phyloP scores from a whole-genome alignment of 2,113 vertebrate genomes.

The Rhinoderma darwinii region DNA sequence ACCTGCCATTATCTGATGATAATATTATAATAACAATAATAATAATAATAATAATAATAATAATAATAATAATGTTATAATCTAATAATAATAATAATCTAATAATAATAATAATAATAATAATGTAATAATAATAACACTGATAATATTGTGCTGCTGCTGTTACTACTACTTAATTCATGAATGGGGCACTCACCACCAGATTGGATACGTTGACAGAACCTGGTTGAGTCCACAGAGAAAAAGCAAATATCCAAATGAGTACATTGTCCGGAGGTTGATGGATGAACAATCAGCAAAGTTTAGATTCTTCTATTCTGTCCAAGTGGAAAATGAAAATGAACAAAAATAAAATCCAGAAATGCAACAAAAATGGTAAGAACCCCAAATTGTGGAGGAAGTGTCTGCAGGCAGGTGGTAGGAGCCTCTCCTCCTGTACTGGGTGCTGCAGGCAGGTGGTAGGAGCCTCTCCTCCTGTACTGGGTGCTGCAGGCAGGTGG shows the following conservation, averaged over 20 bases:
- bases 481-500: neutral
- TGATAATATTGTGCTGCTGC: too few relatives aligned
- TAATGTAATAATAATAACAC: neutral
- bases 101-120: conserved; percentile 53
- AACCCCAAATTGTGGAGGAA: neutral
- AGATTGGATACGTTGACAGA: conserved; percentile 89
- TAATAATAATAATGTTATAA: conserved; percentile 62
- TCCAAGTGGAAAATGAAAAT: neutral
- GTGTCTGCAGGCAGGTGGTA: neutral
- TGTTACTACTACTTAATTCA: too few relatives aligned
- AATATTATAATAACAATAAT: conserved; percentile 53
- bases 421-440: conserved; percentile 41
- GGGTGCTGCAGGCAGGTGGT: neutral
- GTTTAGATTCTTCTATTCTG: neutral
- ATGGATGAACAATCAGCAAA: conserved; percentile 54
- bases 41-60: conserved; percentile 66
- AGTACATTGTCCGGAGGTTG: conserved; percentile 76
- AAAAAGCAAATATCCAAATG: conserved; percentile 86
- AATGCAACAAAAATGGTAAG: neutral
- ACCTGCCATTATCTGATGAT: neutral
- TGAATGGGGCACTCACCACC: conserved; percentile 82
- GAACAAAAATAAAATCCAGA: neutral
- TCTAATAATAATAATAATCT: too few relatives aligned
- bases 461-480: neutral
- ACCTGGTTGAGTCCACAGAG: conserved; percentile 82